A percentile compares a stretch with the other conserved stretches of the same genome.
phyloP scores from a whole-genome alignment of 1,140 invertebrate species.

The Cydia splendana region DNA sequence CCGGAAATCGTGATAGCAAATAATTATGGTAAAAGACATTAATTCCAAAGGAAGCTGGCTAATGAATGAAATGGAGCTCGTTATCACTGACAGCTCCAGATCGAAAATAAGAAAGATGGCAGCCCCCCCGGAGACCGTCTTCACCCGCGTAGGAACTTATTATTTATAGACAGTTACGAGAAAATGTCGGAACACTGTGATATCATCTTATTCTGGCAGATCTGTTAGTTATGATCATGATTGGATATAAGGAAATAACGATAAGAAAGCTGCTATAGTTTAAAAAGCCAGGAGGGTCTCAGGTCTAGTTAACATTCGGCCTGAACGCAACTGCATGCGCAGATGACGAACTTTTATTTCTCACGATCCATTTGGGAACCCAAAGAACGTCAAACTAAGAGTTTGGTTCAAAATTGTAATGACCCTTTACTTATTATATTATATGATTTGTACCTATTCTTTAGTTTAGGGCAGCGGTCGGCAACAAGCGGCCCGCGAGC shows the following conservation, averaged over 20 bases:
- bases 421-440: too few species aligned
- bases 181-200: conserved; percentile 22
- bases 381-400: too few species aligned
- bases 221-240: conserved; percentile 24
- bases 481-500: too few species aligned
- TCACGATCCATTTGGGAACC: too few species aligned
- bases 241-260: neutral
- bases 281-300: neutral
- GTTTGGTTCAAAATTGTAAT: too few species aligned
- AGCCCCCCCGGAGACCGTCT: conserved; percentile 48
- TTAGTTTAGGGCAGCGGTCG: too few species aligned
- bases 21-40: conserved; percentile 27
- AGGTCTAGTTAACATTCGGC: neutral
- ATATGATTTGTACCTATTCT: too few species aligned
- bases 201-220: conserved; percentile 28
- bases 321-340: too few species aligned
- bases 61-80: conserved; percentile 52
- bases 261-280: neutral
- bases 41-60: conserved; percentile 37
- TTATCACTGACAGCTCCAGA: conserved; percentile 53
- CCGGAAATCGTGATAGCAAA: conserved; percentile 17
- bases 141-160: conserved; percentile 37
- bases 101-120: conserved; percentile 55
- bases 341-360: too few species aligned
- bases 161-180: conserved; percentile 31